These are phyloP conservation scores for Nestor notabilis DNA, from an alignment of 2,113 vertebrate genomes.

Conservation along the genomic window DNA sequence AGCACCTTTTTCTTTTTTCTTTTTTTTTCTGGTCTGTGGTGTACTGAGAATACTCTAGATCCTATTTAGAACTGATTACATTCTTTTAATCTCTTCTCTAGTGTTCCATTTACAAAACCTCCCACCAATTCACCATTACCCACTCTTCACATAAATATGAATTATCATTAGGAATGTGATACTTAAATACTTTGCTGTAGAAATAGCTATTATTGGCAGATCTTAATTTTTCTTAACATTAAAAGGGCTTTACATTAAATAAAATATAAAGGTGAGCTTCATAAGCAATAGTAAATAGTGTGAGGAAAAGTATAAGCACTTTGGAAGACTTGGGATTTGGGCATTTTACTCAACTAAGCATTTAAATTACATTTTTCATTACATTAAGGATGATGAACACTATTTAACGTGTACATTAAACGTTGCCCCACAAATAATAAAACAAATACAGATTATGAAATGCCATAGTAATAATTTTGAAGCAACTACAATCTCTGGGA, in stretches of 20 bases:
- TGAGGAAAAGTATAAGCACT: background rate
- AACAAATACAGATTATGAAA: background rate
- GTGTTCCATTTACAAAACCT: background rate
- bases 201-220: background rate
- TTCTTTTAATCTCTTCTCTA: background rate
- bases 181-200: background rate
- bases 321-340: background rate
- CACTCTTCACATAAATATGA: background rate
- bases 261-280: background rate
- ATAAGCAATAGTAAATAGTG: background rate
- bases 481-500: background rate
- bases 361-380: background rate
- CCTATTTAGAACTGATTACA: background rate
- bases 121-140: background rate
- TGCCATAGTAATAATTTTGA: background rate
- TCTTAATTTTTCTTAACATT: background rate
- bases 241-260: background rate
- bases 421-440: background rate
- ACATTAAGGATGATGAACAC: background rate
- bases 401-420: background rate
- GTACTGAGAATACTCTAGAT: background rate
- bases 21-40: background rate
- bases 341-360: background rate
- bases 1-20: background rate
- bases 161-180: background rate